These are phyloP conservation scores for Heteractis magnifica DNA, from an alignment of 92 coral and sea anemone genomes.

Conservation along the genomic window DNA sequence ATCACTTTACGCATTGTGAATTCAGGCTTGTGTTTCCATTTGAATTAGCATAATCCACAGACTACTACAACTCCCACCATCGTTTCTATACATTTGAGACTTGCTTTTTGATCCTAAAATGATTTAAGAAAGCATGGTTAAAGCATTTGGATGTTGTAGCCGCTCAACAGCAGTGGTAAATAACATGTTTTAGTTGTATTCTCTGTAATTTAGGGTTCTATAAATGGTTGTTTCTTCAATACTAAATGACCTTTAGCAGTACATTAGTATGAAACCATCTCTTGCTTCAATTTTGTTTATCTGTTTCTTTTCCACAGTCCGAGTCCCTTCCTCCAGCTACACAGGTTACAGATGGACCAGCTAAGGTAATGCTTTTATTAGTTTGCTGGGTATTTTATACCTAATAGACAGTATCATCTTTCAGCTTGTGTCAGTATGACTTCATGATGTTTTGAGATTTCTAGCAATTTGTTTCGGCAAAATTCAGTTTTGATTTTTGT, in stretches of 20 bases:
- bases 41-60: slow-evolving; percentile 48
- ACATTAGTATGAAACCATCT: background rate
- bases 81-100: background rate
- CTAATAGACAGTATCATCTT: background rate
- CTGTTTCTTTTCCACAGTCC: slow-evolving; percentile 14
- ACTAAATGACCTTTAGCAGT: background rate
- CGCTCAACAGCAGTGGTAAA: slow-evolving; percentile 50
- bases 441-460: background rate
- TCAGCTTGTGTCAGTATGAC: background rate
- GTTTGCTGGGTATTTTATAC: background rate
- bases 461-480: background rate
- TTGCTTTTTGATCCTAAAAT: slow-evolving; percentile 20
- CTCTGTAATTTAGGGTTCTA: background rate
- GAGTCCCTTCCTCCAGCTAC: slow-evolving; percentile 30
- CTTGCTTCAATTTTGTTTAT: slow-evolving; percentile 4
- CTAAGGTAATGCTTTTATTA: slow-evolving; percentile 10
- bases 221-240: background rate
- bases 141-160: slow-evolving; percentile 43
- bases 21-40: slow-evolving; percentile 23
- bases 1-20: slow-evolving; percentile 37
- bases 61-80: slow-evolving; percentile 35
- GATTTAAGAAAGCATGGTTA: slow-evolving; percentile 36
- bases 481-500: background rate
- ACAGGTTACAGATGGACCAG: slow-evolving; percentile 18
- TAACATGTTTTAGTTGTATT: background rate